Percentiles rank a stretch among this genome's conserved stretches.
phyloP scores from a whole-genome alignment of 2,888 invertebrate genomes.

The Drosophila longiperda region DNA sequence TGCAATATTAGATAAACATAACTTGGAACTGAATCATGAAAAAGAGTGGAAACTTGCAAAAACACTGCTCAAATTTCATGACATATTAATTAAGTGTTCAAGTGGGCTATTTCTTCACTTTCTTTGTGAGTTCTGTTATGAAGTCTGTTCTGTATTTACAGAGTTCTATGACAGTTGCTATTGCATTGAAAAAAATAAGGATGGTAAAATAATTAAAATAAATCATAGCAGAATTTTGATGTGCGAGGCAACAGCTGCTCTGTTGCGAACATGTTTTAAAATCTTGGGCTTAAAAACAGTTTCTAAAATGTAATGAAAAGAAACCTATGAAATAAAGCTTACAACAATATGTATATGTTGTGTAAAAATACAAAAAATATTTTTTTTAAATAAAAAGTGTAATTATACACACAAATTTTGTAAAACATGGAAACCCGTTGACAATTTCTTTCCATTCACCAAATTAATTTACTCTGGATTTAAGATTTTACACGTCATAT shows the following conservation, averaged over 20 bases:
- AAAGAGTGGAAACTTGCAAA: slow-evolving; percentile 98
- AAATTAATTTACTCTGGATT: neutral
- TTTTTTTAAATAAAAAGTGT: neutral
- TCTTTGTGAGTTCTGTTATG: slow-evolving; percentile 98
- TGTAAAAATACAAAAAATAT: neutral
- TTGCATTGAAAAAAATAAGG: slow-evolving; percentile 96
- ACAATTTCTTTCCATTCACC: neutral
- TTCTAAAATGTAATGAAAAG: slow-evolving; percentile 88
- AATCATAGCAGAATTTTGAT: slow-evolving; percentile 94
- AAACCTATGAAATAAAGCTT: neutral
- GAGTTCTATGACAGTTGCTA: slow-evolving; percentile 99
- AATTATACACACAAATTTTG: neutral
- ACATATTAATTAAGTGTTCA: slow-evolving; percentile 92
- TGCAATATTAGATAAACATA: slow-evolving; percentile 86
- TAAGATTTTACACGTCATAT: neutral
- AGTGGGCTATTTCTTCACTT: slow-evolving; percentile 93
- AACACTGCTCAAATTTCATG: slow-evolving; percentile 93
- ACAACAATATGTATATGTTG: neutral
- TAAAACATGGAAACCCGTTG: neutral
- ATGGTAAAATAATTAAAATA: slow-evolving; percentile 92
- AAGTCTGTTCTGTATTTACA: slow-evolving; percentile 95
- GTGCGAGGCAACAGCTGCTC: slow-evolving; percentile 95
- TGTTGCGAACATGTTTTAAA: slow-evolving; percentile 94
- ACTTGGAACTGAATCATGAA: slow-evolving; percentile 92
- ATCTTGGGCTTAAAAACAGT: slow-evolving; percentile 97